Evolutionary conservation across 2,113 vertebrate genomes (phyloP).

Genomic region (Galbula dea): DNA sequence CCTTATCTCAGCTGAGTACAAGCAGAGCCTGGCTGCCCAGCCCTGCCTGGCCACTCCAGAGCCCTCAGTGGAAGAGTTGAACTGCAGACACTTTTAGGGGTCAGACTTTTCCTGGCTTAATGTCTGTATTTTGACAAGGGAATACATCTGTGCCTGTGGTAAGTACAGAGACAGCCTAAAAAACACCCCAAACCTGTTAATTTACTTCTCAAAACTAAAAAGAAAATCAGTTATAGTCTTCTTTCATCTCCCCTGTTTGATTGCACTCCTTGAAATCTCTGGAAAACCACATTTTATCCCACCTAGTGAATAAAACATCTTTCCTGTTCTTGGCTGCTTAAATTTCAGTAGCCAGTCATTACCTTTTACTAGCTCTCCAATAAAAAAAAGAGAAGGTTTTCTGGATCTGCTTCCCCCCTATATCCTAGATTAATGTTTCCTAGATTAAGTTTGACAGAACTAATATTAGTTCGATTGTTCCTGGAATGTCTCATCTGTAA

Average conservation of each 20-base stretch:
- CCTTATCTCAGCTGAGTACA: fast-evolving
- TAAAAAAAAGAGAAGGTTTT: background rate
- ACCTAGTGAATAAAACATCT: background rate
- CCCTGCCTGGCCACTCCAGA: background rate
- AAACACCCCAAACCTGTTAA: background rate
- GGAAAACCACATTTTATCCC: background rate
- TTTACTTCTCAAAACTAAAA: background rate
- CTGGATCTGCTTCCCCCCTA: background rate
- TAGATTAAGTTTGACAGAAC: conserved; percentile 50
- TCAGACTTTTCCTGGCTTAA: background rate
- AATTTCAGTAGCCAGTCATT: background rate
- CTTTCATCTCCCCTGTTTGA: background rate
- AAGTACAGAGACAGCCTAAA: background rate
- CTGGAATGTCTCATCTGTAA: conserved; percentile 57
- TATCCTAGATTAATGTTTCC: conserved; percentile 18
- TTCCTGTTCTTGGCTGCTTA: background rate
- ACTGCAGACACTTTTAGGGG: fast-evolving
- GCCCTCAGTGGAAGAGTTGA: background rate
- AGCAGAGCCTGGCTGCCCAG: background rate
- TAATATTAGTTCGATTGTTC: conserved; percentile 18
- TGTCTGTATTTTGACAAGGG: background rate
- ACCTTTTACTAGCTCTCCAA: background rate
- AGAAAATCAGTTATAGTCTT: background rate
- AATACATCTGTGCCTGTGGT: background rate
- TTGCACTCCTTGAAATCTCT: background rate